phyloP scores from a whole-genome alignment of 2,888 invertebrate genomes.

The Kryphioiulus occultus region DNA sequence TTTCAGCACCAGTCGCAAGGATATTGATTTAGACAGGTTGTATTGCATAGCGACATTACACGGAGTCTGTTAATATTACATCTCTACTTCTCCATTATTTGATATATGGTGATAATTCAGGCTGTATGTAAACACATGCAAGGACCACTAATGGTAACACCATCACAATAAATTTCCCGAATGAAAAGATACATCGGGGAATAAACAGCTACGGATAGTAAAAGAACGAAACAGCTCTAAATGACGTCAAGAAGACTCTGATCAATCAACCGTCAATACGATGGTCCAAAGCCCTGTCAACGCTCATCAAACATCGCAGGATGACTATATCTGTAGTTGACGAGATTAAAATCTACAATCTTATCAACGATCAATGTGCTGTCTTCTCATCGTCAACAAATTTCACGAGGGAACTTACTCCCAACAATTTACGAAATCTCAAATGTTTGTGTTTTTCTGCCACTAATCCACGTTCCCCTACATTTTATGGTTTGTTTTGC shows the following conservation, averaged over 20 bases:
- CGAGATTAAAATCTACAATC: constrained; percentile 3
- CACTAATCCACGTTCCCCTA: constrained; percentile 1
- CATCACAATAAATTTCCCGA: too few species aligned
- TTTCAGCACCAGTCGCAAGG: too few species aligned
- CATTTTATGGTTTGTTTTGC: constrained; percentile 30
- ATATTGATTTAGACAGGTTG: too few species aligned
- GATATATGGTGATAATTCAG: too few species aligned
- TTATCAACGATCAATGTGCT: constrained; percentile 6
- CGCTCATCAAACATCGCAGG: neutral
- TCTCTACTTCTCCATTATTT: too few species aligned
- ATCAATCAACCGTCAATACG: neutral
- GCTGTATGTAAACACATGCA: too few species aligned
- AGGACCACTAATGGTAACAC: too few species aligned
- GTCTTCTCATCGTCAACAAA: neutral
- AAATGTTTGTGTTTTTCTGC: neutral
- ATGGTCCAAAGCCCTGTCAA: neutral
- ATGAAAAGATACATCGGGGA: too few species aligned
- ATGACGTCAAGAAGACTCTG: neutral
- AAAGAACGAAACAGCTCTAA: too few species aligned
- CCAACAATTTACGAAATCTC: neutral
- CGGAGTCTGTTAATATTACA: too few species aligned
- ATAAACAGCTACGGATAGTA: too few species aligned
- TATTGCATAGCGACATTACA: too few species aligned
- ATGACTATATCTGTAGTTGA: neutral
- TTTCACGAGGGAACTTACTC: neutral